Evolutionary conservation across 1,140 invertebrate species (phyloP).

Genomic region (Sarcophaga peregrina): DNA sequence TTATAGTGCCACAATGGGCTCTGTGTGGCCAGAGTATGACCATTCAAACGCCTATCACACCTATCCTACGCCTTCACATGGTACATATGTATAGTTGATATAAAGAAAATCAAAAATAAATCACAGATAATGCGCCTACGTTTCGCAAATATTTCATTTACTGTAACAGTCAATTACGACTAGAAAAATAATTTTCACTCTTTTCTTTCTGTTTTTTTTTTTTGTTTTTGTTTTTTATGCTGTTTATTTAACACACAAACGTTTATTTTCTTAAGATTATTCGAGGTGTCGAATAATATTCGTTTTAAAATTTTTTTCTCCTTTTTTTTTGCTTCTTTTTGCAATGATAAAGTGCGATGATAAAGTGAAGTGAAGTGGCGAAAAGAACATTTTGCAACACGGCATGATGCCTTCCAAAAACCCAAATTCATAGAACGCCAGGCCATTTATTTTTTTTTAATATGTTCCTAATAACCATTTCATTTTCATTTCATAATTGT

Average conservation of each 20-base stretch:
- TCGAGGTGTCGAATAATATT: not conserved
- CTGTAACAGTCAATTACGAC: constrained; percentile 30
- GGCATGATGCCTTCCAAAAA: not conserved
- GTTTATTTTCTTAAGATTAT: constrained; percentile 32
- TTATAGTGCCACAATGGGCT: too few relatives aligned
- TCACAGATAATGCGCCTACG: not conserved
- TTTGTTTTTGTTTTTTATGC: not conserved
- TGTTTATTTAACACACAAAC: constrained; percentile 32
- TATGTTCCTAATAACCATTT: not conserved
- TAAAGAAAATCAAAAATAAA: too few relatives aligned
- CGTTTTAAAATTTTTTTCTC: not conserved
- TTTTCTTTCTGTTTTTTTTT: not conserved
- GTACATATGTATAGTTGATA: too few relatives aligned
- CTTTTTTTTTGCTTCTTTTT: not conserved
- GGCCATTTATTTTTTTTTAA: too few relatives aligned
- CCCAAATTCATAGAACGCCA: not conserved
- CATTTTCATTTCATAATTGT: not conserved
- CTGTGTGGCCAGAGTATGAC: too few relatives aligned
- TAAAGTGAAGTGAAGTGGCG: not conserved
- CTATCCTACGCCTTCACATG: too few relatives aligned
- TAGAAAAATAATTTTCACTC: not conserved
- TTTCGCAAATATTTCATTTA: constrained; percentile 25
- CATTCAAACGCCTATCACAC: too few relatives aligned
- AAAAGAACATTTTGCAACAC: not conserved
- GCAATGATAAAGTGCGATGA: not conserved